Conservation (phyloP, 2,797 vertebrate species). For the Halcyon badia region DNA sequence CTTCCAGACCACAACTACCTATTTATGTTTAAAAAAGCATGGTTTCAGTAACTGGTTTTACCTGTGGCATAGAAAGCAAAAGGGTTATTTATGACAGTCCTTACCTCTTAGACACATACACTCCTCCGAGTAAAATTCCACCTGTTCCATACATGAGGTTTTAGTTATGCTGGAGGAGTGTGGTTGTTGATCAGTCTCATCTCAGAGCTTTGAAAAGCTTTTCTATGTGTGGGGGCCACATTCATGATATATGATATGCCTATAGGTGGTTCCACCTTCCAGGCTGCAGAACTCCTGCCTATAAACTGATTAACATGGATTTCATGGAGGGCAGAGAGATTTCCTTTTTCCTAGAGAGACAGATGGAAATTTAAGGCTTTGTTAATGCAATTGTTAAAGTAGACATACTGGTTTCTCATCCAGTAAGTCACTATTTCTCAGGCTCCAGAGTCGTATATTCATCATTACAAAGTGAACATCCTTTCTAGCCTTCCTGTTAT, state of each 20-base stretch:
- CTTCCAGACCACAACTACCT: background rate
- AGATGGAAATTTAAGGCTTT: constrained; percentile 37
- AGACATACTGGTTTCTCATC: constrained; percentile 25
- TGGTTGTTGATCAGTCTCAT: background rate
- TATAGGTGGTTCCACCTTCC: background rate
- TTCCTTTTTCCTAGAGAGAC: constrained; percentile 21
- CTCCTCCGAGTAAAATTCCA: background rate
- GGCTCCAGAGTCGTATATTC: background rate
- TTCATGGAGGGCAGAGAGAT: background rate
- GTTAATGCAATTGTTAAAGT: background rate
- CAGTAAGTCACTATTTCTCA: background rate
- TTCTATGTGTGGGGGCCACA: background rate
- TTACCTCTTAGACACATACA: background rate
- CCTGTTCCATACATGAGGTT: background rate
- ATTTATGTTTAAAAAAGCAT: background rate
- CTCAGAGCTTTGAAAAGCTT: background rate
- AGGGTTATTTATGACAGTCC: background rate
- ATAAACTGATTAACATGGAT: constrained; percentile 2
- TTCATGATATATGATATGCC: fast-evolving
- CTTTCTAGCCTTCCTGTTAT: background rate
- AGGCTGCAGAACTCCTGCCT: background rate
- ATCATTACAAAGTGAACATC: background rate
- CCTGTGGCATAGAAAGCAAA: background rate
- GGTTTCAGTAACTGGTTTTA: background rate
- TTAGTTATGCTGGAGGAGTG: background rate